Conservation (phyloP, 2,888 invertebrate genomes). For the Acrobeloides nanus region DNA sequence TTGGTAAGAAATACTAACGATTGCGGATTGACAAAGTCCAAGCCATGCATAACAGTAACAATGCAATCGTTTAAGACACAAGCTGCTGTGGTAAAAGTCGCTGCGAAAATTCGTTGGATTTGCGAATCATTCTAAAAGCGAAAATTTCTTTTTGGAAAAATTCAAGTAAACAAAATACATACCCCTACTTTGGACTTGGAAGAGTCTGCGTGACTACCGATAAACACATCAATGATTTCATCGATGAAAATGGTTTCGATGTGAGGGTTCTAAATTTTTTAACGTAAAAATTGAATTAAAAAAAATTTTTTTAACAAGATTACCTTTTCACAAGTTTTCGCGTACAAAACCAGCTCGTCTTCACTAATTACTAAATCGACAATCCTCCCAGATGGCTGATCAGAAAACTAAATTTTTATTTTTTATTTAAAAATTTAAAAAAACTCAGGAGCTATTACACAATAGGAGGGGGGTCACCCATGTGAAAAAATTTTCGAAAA, state of each 20-base stretch:
- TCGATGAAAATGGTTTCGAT: constrained; percentile 22
- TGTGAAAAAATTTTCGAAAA: no score
- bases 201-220: constrained; percentile 15
- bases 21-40: constrained; percentile 28
- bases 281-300: neutral
- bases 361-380: constrained; percentile 19
- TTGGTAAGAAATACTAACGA: constrained; percentile 28
- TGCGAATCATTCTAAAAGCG: constrained; percentile 18
- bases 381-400: constrained; percentile 14
- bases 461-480: no score
- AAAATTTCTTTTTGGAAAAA: no score
- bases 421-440: neutral
- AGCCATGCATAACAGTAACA: constrained; percentile 27
- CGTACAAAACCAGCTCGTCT: constrained; percentile 20
- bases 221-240: constrained; percentile 29
- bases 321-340: constrained; percentile 17
- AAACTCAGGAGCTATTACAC: no score
- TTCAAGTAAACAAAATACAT: no score
- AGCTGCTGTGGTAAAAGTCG: constrained; percentile 15
- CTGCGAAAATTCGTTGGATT: constrained; percentile 17
- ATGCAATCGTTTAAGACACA: constrained; percentile 22
- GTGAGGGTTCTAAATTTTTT: constrained; percentile 9
- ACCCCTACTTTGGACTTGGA: constrained; percentile 19
- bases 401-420: constrained; percentile 20
- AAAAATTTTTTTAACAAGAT: neutral